Base-by-base conservation (phyloP, 2,888 invertebrate species). In the Epistrophe grossulariae region DNA sequence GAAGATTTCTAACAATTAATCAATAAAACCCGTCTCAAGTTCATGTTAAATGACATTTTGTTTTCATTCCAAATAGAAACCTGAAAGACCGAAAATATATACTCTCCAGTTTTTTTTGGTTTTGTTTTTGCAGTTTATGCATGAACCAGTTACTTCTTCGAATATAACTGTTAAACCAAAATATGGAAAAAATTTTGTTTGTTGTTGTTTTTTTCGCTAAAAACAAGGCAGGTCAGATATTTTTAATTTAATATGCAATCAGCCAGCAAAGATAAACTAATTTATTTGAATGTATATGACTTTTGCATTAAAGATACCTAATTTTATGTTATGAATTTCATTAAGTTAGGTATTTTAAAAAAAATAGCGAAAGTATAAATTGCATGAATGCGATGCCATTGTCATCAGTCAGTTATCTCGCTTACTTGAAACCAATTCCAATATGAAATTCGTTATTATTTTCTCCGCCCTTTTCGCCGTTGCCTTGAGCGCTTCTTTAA, bases 391-490 rank as follows among this genome's bases (percentile, higher is more conserved):
- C 52, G 17, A 50, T 48, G 40, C 17, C 19, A 70, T 55, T 78
- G 57, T 43, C 57, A 85, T 85, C 85, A 85, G 72, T 83, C 72
- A 80, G 79, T 79, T 73, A 43, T 43, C 55, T 78, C 43, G 48
- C 66, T 64, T 74, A 70, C 68, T 70, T 76, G 60, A 76, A 73
- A 71, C 72, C 60, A 89, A 79, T 82, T 80, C 83, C 89, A 90
- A 91, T 89, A 91, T 92, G 91, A 90, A 92, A 91, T 91, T 91
- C 90, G 88, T 90, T 84, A 89, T 91, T 83, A 90, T 91, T 68
- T 90, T 92, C 88, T 91, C 90, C 89, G 91, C 90, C 55, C 89
- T 91, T 57, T 89, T 91, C 83, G 91, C 91, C 64, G 89, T 91
- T 68, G 91, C 90, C 38, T 88, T 90, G 60, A 90, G 90, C 78